Evolutionary conservation across 2,888 invertebrate species (phyloP).

Genomic region (Tillus elongatus): DNA sequence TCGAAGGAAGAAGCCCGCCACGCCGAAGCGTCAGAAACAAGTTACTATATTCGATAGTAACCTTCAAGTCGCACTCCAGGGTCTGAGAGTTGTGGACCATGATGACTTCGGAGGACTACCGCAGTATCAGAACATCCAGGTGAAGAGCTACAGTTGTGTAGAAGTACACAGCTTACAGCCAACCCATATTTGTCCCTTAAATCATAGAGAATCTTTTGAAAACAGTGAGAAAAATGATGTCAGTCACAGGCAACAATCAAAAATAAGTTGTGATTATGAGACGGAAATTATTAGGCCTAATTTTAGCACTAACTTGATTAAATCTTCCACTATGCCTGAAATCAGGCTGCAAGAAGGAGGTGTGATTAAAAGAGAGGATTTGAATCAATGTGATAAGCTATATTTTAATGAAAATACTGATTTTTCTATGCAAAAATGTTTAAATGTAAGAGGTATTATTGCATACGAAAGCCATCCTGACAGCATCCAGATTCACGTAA

Average conservation of each 20-base stretch:
- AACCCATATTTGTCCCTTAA: slow-evolving; percentile 29
- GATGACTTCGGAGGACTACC: not conserved
- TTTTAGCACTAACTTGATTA: slow-evolving; percentile 5
- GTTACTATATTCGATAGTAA: slow-evolving; percentile 18
- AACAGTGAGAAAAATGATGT: slow-evolving; percentile 4
- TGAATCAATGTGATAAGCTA: no score
- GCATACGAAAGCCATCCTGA: no score
- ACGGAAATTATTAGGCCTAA: slow-evolving; percentile 1
- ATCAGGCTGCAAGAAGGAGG: no score
- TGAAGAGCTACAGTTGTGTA: no score
- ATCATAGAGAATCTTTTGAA: slow-evolving; percentile 8
- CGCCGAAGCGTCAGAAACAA: slow-evolving; percentile 17
- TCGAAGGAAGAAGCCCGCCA: slow-evolving; percentile 28
- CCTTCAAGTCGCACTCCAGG: slow-evolving; percentile 27
- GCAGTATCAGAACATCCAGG: not conserved
- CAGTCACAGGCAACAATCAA: not conserved
- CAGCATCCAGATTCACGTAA: no score
- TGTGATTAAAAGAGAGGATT: no score
- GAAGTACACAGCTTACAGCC: slow-evolving; percentile 27
- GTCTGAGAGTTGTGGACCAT: slow-evolving; percentile 17
- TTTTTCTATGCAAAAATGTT: no score
- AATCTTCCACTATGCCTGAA: slow-evolving; percentile 13
- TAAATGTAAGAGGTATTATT: no score
- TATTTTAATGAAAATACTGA: no score
- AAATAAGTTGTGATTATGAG: not conserved